Evolutionary conservation across 1,140 invertebrate species (phyloP).

Genomic region (Rhyzopertha dominica): DNA sequence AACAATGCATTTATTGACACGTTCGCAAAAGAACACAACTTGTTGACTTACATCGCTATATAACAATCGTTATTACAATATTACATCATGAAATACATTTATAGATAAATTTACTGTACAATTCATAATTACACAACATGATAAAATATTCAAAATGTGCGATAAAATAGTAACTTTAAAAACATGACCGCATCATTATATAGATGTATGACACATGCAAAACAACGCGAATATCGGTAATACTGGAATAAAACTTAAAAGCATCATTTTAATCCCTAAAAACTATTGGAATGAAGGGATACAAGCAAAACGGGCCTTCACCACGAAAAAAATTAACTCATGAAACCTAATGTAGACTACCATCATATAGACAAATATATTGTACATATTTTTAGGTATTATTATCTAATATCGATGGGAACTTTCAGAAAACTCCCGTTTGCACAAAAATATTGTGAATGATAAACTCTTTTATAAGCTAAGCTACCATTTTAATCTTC

Average conservation of each 20-base stretch:
- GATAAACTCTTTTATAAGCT: conserved; percentile 1
- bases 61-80: conserved; percentile 14
- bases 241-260: conserved; percentile 33
- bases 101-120: conserved; percentile 21
- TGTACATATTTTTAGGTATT: conserved; percentile 2
- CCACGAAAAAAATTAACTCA: conserved; percentile 21
- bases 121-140: conserved; percentile 19
- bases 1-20: conserved; percentile 28
- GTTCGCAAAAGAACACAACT: conserved; percentile 33
- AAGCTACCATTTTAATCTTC: conserved; percentile 79
- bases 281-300: conserved; percentile 34
- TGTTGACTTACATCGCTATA: conserved; percentile 32
- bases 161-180: too few species aligned
- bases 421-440: conserved; percentile 25
- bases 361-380: conserved; percentile 5
- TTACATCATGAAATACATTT: conserved; percentile 25
- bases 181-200: neutral
- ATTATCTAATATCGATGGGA: conserved; percentile 12
- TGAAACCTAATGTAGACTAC: conserved; percentile 21
- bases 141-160: conserved; percentile 19
- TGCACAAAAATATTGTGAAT: conserved; percentile 26
- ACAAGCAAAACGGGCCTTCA: conserved; percentile 27
- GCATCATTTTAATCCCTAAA: conserved; percentile 25
- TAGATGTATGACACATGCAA: conserved; percentile 29
- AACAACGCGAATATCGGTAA: conserved; percentile 24